Percentiles rank a stretch among this genome's conserved stretches.
phyloP scores from a whole-genome alignment of 1,140 invertebrate genomes.

The Sycophila sp. region DNA sequence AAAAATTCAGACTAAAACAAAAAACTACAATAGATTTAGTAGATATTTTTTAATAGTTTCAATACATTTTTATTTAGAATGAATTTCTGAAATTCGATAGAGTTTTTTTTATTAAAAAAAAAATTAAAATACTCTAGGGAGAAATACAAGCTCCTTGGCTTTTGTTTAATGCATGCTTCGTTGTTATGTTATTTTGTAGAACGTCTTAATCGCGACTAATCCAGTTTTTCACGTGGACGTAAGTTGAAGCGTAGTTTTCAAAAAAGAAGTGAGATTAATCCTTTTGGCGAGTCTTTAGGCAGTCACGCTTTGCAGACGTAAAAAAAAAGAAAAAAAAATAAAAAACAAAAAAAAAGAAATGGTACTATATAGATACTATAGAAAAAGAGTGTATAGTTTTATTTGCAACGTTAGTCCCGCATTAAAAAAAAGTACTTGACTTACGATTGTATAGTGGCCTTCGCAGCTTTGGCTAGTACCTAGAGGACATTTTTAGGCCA shows the following conservation, averaged over 20 bases:
- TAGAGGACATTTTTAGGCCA: constrained; percentile 20
- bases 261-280: constrained; percentile 42
- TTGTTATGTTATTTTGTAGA: constrained; percentile 67
- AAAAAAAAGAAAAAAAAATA: neutral
- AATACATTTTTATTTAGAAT: too few relatives aligned
- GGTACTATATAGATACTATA: neutral
- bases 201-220: constrained; percentile 68
- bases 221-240: constrained; percentile 67
- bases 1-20: too few relatives aligned
- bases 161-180: constrained; percentile 61
- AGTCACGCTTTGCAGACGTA: constrained; percentile 46
- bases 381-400: neutral
- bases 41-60: too few relatives aligned
- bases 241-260: constrained; percentile 62
- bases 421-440: constrained; percentile 2
- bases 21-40: too few relatives aligned
- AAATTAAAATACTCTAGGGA: neutral
- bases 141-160: constrained; percentile 38
- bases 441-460: constrained; percentile 42
- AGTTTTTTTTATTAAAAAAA: too few relatives aligned
- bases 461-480: constrained; percentile 54
- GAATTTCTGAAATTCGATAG: too few relatives aligned
- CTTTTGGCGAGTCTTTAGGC: constrained; percentile 47
- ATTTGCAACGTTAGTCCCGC: neutral
- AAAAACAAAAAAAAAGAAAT: neutral